Percentiles rank a stretch among this genome's conserved stretches.
Evolutionary conservation across 2,797 vertebrate genomes (phyloP).

Genomic region (Telmatherina bonti): DNA sequence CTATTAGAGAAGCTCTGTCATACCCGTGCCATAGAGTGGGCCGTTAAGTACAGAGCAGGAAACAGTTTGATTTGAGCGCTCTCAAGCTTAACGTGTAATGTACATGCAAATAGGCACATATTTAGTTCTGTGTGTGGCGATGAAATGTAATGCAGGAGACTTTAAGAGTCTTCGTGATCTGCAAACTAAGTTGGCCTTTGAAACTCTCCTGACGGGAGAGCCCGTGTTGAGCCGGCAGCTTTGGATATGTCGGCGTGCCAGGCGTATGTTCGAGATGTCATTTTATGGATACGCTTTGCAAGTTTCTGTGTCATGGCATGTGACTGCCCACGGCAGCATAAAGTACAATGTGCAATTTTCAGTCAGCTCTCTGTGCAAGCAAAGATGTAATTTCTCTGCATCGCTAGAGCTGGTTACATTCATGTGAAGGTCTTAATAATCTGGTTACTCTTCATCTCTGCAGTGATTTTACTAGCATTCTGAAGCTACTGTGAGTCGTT

Average conservation of each 20-base stretch:
- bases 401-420: constrained; percentile 14
- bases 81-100: constrained; percentile 50
- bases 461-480: constrained; percentile 8
- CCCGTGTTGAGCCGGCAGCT: constrained; percentile 16
- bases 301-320: constrained; percentile 16
- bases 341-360: constrained; percentile 21
- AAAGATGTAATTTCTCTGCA: constrained; percentile 23
- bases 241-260: constrained; percentile 13
- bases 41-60: constrained; percentile 44
- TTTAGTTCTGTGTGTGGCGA: constrained; percentile 32
- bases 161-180: constrained; percentile 44
- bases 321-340: background rate
- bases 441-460: constrained; percentile 22
- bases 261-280: constrained; percentile 11
- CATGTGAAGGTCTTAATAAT: constrained; percentile 26
- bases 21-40: constrained; percentile 56
- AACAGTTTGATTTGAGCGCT: constrained; percentile 33
- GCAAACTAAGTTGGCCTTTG: constrained; percentile 29
- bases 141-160: constrained; percentile 30
- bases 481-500: constrained; percentile 18
- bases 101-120: constrained; percentile 51
- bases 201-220: constrained; percentile 21
- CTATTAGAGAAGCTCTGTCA: constrained; percentile 67
- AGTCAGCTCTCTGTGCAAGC: constrained; percentile 18
- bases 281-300: constrained; percentile 31